Evolutionary conservation across 2,888 invertebrate species (phyloP), one percentile per base, ranked within the genome.

Genomic region (Taenaris catops): DNA sequence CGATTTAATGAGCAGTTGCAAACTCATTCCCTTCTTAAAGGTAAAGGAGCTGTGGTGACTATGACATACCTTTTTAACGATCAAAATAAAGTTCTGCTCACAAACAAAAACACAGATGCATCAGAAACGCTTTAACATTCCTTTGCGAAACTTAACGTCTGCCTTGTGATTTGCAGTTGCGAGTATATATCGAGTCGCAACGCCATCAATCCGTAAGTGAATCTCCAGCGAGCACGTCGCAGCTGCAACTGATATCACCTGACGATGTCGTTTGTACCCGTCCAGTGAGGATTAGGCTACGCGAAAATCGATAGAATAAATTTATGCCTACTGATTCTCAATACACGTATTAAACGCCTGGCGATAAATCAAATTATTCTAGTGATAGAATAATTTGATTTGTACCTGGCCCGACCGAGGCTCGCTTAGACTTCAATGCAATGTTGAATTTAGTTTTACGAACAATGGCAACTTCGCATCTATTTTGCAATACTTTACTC

Each of bases 131-230:
- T 31, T 25, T 18, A 12, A 25, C 18, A 32, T 31, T 23, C 32
- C 12, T 32, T 23, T 17, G 32, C 24, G 27, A 32, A 17, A 32
- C 21, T 25, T 44, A 46, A 35, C 28, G 34, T 42, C 41, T 34
- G 44, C 31, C 41, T 40, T 49, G 58, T 61, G 71, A 68, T 69
- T 70, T 68, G 63, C 61, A 58, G 46, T 48, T 38, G 51, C 34
- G 41, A 45, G 49, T 59, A 51, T 55, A 58, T 68, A 73, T 75
- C 63, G 62, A 57, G 65, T 61, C 63, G 70, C 71, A 65, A 53
- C 61, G 65, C 64, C 62, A 78, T 78, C 76, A 74, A 75, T 74
- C 67, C 54, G 60, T 71, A 70, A 74, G 74, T 69, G 72, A 74
- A 70, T 73, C 68, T 61, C 60, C 58, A 47, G 44, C 44, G 44